Evolutionary conservation across 2,797 vertebrate species (phyloP), one percentile per base, ranked within the genome.

Genomic region (Borostomias antarcticus): DNA sequence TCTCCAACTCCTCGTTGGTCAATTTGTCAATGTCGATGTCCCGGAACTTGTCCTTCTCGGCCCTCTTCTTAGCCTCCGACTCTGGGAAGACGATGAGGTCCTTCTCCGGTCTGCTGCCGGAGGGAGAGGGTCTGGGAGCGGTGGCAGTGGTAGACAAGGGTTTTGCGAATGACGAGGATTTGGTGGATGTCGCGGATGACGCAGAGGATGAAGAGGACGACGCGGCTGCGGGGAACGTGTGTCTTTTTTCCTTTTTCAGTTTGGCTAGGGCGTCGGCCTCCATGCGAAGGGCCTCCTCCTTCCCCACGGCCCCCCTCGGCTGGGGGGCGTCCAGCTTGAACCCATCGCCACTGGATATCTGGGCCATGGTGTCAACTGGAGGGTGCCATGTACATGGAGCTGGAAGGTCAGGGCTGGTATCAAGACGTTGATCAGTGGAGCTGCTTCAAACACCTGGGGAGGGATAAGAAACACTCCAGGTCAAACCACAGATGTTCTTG

Each of bases 61-160:
- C 61, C 64, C 82, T 90, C 67, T 90, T 94, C 80, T 93, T 93
- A 45, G 91, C 86, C 80, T 95, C 93, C 19, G 88, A 86, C 73
- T 99, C 98, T 45, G 96, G 95, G 86, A 99, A 99, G 62, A 95
- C 91, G 72, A 99, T 99, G 76, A 99, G 96, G 86, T 99, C 98
- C 78, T 90, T 93, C 72, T 98, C 96, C 30, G 91, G 89, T 78
- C 90, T 89, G 64, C 59, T 88, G 25, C 51, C 74, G 70, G 80
- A 70, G 69, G 92, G 76, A 53, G 77, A 68, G 33, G 88, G 82
- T 54, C 75, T 87, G 74, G 86, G 63, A 76, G 77, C 87, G 70
- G 86, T 92, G 77, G 81, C 53, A 76, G 77, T n/a, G n/a, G n/a
- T 74, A 64, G 72, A 83, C 78, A 7, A 77, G 59, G 70, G 50